Evolutionary conservation across 2,797 vertebrate species (phyloP).

Genomic region (Pseudomugil gertrudae): DNA sequence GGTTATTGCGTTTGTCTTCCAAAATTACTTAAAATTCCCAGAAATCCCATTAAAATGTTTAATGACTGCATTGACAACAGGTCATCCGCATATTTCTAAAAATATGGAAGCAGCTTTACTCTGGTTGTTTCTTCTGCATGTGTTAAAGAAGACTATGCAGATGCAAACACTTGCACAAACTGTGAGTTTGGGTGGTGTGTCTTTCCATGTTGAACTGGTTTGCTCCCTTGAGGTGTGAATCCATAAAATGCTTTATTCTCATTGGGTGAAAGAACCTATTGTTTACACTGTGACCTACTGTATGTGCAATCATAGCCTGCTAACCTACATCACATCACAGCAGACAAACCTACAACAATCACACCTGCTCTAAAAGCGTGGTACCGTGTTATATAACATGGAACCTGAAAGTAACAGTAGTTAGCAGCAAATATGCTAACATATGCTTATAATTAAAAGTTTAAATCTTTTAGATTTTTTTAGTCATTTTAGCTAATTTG

Average conservation of each 20-base stretch:
- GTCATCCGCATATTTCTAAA: neutral
- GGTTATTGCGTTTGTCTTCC: neutral
- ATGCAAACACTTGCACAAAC: slow-evolving; percentile 6
- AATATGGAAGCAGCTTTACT: neutral
- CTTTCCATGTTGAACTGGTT: slow-evolving; percentile 39
- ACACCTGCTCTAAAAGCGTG: slow-evolving; percentile 38
- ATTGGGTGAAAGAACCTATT: slow-evolving; percentile 37
- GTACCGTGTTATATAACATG: slow-evolving; percentile 24
- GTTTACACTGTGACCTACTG: slow-evolving; percentile 42
- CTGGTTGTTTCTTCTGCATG: slow-evolving; percentile 2
- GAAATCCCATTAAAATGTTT: neutral
- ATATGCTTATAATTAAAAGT: neutral
- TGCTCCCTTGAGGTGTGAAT: slow-evolving; percentile 59
- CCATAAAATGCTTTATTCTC: slow-evolving; percentile 57
- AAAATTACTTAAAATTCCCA: neutral
- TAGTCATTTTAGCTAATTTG: slow-evolving; percentile 19
- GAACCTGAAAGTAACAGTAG: slow-evolving; percentile 17
- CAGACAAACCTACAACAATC: slow-evolving; percentile 19
- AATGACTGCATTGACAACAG: neutral
- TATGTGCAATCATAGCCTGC: slow-evolving; percentile 41
- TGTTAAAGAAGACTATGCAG: slow-evolving; percentile 6
- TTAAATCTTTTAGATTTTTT: neutral
- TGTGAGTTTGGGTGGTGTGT: slow-evolving; percentile 32
- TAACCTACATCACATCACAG: slow-evolving; percentile 50
- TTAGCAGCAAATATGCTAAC: slow-evolving; percentile 15